Percentiles rank a stretch among this genome's conserved stretches.
Conservation (phyloP, 2,113 vertebrate species). For the Lepus timidus region DNA sequence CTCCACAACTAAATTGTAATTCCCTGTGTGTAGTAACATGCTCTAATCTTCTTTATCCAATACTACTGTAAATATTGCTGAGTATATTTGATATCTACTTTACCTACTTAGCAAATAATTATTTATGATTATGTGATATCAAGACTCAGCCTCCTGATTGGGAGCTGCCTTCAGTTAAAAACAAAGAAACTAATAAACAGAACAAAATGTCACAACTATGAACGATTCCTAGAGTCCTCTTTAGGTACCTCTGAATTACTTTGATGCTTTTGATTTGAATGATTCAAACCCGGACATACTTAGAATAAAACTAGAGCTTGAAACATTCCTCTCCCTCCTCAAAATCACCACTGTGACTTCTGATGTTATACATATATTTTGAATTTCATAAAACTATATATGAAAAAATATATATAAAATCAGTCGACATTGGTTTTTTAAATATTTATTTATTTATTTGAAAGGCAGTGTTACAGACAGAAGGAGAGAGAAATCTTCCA, state of each 20-base stretch:
- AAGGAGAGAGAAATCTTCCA: too few relatives aligned
- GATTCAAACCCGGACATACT: neutral
- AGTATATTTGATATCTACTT: neutral
- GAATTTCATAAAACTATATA: neutral
- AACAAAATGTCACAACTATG: neutral
- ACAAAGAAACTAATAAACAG: neutral
- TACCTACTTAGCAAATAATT: neutral
- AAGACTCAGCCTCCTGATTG: neutral
- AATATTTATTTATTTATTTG: too few relatives aligned
- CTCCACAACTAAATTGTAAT: slow-evolving; percentile 39
- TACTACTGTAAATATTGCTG: neutral
- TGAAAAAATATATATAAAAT: neutral
- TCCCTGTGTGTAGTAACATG: neutral
- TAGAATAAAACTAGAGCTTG: too few relatives aligned
- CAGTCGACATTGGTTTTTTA: neutral
- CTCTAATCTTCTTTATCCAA: slow-evolving; percentile 20
- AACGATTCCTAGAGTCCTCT: neutral
- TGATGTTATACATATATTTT: neutral
- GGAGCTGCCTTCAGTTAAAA: neutral
- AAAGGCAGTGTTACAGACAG: too few relatives aligned
- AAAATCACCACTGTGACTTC: neutral
- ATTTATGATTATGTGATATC: slow-evolving; percentile 30
- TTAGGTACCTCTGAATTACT: neutral
- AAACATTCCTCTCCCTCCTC: neutral
- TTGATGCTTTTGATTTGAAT: neutral